These are phyloP conservation scores for Brienomyrus longianalis DNA, from an alignment of 2,113 vertebrate genomes.

Conservation along the genomic window DNA sequence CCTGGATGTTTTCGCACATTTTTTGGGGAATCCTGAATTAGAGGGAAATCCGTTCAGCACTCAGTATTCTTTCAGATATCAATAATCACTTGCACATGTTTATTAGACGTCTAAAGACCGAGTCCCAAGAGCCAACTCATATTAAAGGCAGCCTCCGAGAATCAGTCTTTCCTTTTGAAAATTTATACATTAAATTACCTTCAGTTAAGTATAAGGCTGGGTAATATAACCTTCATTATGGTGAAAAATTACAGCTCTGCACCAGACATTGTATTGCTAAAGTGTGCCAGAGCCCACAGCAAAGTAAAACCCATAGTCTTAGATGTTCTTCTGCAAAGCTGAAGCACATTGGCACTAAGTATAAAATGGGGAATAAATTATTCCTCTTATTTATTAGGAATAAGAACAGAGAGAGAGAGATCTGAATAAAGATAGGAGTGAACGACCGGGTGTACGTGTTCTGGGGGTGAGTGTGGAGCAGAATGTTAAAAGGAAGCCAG, in stretches of 20 bases:
- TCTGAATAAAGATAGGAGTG: slow-evolving; percentile 3
- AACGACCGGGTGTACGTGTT: neutral
- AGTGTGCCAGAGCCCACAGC: neutral
- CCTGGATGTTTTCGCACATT: neutral
- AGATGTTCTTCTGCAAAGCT: slow-evolving; percentile 8
- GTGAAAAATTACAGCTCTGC: neutral
- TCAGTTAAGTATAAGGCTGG: neutral
- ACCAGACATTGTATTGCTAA: neutral
- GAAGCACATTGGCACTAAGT: neutral
- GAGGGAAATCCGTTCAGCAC: neutral
- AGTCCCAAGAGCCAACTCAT: neutral
- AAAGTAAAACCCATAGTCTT: neutral
- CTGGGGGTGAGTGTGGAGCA: neutral
- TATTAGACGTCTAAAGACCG: neutral
- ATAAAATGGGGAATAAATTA: neutral
- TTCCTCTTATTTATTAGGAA: neutral
- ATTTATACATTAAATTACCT: slow-evolving; percentile 6
- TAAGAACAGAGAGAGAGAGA: neutral
- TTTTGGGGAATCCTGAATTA: neutral
- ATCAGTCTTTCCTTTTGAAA: slow-evolving; percentile 1
- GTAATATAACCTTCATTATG: neutral
- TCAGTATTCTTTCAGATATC: neutral
- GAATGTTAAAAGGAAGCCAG: neutral
- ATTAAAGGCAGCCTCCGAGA: neutral
- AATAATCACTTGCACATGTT: neutral